These are phyloP conservation scores for Eurosta solidaginis DNA, from an alignment of 1,140 invertebrate species.

Conservation along the genomic window DNA sequence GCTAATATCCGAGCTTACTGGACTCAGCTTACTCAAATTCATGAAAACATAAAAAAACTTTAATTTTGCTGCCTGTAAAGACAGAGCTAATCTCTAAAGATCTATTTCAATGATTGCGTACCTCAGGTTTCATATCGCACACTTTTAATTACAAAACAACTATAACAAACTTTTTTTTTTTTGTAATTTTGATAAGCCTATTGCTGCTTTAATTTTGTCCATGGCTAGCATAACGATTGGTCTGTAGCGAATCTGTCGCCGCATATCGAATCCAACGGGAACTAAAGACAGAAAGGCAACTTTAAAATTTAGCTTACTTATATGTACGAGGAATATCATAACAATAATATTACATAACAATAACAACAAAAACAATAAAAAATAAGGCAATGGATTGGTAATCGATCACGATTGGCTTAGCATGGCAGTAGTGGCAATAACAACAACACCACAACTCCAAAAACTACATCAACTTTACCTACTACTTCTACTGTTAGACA, in stretches of 20 bases:
- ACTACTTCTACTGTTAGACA: neutral
- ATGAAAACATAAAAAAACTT: too few species aligned
- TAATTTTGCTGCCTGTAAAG: too few species aligned
- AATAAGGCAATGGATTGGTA: neutral
- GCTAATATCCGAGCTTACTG: too few species aligned
- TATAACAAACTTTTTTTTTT: too few species aligned
- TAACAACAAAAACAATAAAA: slow-evolving; percentile 7
- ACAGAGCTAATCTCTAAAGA: too few species aligned
- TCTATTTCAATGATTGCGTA: too few species aligned
- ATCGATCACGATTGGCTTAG: slow-evolving; percentile 19
- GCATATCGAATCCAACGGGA: slow-evolving; percentile 35
- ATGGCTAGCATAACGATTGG: slow-evolving; percentile 38
- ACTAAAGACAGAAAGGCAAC: neutral
- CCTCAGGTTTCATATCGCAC: too few species aligned
- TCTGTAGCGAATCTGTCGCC: slow-evolving; percentile 55
- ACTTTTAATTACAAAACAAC: too few species aligned
- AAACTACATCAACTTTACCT: too few species aligned
- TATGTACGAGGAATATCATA: neutral
- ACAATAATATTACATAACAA: neutral
- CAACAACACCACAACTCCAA: neutral
- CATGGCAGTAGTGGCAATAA: neutral
- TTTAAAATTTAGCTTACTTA: slow-evolving; percentile 46
- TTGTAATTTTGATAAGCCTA: too few species aligned
- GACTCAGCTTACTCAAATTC: too few species aligned
- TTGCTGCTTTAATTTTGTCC: neutral